Percentiles rank a stretch among this genome's conserved stretches.
Evolutionary conservation across 2,888 invertebrate genomes (phyloP).

Genomic region (Balanococcus diminutus): DNA sequence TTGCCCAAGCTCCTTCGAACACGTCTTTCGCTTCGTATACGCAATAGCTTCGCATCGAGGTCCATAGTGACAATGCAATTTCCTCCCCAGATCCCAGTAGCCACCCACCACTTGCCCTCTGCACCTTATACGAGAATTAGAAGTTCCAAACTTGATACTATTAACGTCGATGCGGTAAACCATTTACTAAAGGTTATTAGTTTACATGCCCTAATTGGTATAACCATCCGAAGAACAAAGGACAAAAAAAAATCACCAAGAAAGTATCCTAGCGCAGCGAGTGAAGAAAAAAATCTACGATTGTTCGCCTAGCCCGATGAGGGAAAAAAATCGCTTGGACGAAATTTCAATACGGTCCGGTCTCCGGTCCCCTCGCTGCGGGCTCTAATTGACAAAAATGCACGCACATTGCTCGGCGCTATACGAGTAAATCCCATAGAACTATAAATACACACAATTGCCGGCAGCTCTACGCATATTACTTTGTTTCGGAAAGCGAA

Average conservation of each 20-base stretch:
- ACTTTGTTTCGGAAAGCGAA: constrained; percentile 2
- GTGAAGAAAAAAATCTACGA: neutral
- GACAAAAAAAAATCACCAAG: neutral
- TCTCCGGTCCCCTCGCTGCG: neutral
- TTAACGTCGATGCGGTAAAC: neutral
- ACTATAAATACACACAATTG: neutral
- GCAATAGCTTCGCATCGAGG: too few species aligned
- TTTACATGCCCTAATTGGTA: constrained; percentile 28
- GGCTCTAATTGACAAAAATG: neutral
- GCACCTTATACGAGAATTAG: neutral
- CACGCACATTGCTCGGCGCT: neutral
- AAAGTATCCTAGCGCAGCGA: neutral
- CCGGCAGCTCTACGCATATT: constrained; percentile 4
- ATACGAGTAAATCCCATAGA: too few species aligned
- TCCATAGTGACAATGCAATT: neutral
- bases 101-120: neutral
- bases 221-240: neutral
- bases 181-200: constrained; percentile 11
- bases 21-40: neutral
- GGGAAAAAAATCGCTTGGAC: neutral
- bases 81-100: neutral
- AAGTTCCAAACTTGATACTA: neutral
- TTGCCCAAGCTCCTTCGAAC: neutral
- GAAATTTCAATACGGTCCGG: neutral
- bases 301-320: neutral